Base-by-base conservation (phyloP, 2,888 invertebrate species). In the Xylota segnis region DNA sequence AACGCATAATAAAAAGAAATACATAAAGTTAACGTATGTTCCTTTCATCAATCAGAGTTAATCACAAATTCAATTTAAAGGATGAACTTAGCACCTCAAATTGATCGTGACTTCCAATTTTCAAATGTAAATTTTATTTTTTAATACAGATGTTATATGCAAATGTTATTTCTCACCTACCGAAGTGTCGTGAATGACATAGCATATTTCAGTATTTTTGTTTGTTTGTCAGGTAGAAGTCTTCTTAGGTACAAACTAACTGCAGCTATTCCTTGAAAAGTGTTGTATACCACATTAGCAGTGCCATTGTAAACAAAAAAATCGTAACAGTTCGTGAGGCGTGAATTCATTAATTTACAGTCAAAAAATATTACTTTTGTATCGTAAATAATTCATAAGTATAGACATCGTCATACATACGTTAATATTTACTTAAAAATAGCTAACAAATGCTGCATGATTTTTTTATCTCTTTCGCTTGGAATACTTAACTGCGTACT, bases 61-160 rank as follows among this genome's bases (percentile, higher is more conserved):
- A 16, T 12, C 12, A 54, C 43, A 70, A 52, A 52, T 50, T 66
- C 16, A 40, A 66, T 56, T 76, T 56, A 70, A 72, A 65, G 32
- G 43, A 43, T 65, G n/a, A 68, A 61, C 27, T 81, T 61, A 74
- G 81, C 81, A 81, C 81, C 59, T 81, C 54, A 58, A 81, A 81
- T 81, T 59, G 66, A 54, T 81, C 81, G 81, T 81, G 81, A 81
- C 81, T 81, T 63, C 68, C 54, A 61, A 75, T 68, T 75, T 61
- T 61, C 52, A 63, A 75, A 81, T 81, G 75, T 81, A 61, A 75
- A 81, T 81, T 68, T 68, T 47, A 43, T 29, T 59, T 72, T 58
- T 81, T 68, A 74, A 74, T 81, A 81, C 81, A 81, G 66, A 75
- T 75, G 75, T 75, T 75, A 75, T 81, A 81, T 81, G 81, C 81